These are phyloP conservation scores for Phortica magna DNA, from an alignment of 2,888 invertebrate genomes.

Conservation along the genomic window DNA sequence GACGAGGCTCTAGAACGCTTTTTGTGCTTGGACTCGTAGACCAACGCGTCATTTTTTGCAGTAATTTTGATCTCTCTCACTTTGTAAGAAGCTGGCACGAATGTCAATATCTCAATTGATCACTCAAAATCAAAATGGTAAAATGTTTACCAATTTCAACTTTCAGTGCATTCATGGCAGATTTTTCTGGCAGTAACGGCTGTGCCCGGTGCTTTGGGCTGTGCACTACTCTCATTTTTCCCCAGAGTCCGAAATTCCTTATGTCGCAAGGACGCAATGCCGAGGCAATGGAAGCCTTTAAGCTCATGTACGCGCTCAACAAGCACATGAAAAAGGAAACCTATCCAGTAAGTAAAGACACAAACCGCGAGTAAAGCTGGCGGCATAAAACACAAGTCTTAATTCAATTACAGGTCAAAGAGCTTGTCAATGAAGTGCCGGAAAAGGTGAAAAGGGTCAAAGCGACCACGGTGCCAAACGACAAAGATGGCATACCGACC, in stretches of 20 bases:
- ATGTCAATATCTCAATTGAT: too few relatives aligned
- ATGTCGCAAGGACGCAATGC: slow-evolving; percentile 72
- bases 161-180: slow-evolving; percentile 67
- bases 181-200: slow-evolving; percentile 64
- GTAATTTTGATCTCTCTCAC: too few relatives aligned
- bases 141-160: not conserved
- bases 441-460: slow-evolving; percentile 46
- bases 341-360: slow-evolving; percentile 81
- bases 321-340: slow-evolving; percentile 81
- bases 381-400: not conserved
- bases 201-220: slow-evolving; percentile 60
- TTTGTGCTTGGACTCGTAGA: too few relatives aligned
- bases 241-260: slow-evolving; percentile 75
- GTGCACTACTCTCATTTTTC: slow-evolving; percentile 59
- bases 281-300: slow-evolving; percentile 72
- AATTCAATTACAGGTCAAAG: slow-evolving; percentile 57
- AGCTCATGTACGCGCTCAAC: slow-evolving; percentile 83
- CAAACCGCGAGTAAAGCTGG: not conserved
- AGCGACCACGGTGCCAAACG: slow-evolving; percentile 36
- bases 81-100: too few relatives aligned
- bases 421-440: slow-evolving; percentile 63
- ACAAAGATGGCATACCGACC: not conserved
- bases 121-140: too few relatives aligned
- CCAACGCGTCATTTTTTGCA: too few relatives aligned
- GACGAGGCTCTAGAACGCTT: too few relatives aligned